Evolutionary conservation across 2,888 invertebrate genomes (phyloP).

Genomic region (Plemyria rubiginata): DNA sequence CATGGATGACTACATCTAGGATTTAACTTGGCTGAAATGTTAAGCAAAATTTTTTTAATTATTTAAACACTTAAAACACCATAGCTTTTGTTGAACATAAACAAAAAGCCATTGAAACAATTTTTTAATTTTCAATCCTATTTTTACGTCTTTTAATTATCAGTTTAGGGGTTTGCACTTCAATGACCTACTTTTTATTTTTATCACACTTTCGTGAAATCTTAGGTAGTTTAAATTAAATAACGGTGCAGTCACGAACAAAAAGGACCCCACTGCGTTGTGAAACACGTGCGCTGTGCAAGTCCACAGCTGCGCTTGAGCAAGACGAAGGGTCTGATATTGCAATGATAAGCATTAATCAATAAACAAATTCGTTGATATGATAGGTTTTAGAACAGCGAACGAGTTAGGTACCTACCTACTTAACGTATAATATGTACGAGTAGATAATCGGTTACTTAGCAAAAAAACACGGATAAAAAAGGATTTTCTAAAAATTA

Average conservation of each 20-base stretch:
- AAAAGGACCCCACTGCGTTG: constrained; percentile 18
- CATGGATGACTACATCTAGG: too few species aligned
- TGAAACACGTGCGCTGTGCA: constrained; percentile 27
- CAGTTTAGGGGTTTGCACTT: neutral
- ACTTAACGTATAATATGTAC: too few species aligned
- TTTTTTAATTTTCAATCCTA: neutral
- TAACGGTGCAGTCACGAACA: constrained; percentile 18
- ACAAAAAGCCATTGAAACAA: neutral
- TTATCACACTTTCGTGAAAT: neutral
- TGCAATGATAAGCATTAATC: constrained; percentile 23
- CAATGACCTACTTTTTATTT: constrained; percentile 11
- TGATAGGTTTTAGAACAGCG: too few species aligned
- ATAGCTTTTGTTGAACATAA: too few species aligned
- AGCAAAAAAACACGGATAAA: too few species aligned
- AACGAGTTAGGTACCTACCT: too few species aligned
- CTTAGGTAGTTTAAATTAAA: constrained; percentile 9
- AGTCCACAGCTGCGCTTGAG: constrained; percentile 50
- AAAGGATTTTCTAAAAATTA: too few species aligned
- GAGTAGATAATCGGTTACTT: too few species aligned
- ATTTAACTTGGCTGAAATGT: too few species aligned
- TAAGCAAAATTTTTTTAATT: too few species aligned
- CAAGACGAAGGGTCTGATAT: constrained; percentile 34
- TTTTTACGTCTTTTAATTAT: neutral
- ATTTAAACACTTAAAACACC: too few species aligned
- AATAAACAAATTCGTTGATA: constrained; percentile 13